Evolutionary conservation across 2,797 vertebrate genomes (phyloP).

Genomic region (Sebastolobus altivelis): DNA sequence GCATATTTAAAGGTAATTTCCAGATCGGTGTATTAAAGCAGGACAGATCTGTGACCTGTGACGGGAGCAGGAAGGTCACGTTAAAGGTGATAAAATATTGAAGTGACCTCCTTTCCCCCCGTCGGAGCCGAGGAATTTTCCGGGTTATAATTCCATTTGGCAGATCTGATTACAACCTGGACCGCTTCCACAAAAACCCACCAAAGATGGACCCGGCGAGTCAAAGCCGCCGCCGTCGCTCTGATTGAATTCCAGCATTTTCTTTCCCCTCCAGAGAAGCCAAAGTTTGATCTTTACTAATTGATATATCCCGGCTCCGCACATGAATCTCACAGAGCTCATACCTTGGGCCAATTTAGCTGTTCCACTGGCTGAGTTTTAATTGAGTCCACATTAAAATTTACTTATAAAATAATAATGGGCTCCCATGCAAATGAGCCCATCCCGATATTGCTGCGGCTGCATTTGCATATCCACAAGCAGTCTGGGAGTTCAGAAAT

Average conservation of each 20-base stretch:
- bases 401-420: slow-evolving; percentile 90
- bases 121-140: slow-evolving; percentile 66
- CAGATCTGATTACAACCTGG: slow-evolving; percentile 71
- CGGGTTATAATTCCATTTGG: slow-evolving; percentile 76
- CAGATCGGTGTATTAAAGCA: slow-evolving; percentile 27
- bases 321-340: slow-evolving; percentile 71
- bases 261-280: slow-evolving; percentile 74
- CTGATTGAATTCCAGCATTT: slow-evolving; percentile 78
- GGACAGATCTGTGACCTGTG: slow-evolving; percentile 21
- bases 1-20: slow-evolving; percentile 16
- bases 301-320: slow-evolving; percentile 83
- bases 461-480: slow-evolving; percentile 86
- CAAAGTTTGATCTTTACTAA: slow-evolving; percentile 84
- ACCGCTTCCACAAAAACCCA: slow-evolving; percentile 53
- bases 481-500: slow-evolving; percentile 87
- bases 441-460: slow-evolving; percentile 82
- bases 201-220: slow-evolving; percentile 55
- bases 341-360: slow-evolving; percentile 85
- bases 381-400: slow-evolving; percentile 90
- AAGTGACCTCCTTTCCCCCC: slow-evolving; percentile 40
- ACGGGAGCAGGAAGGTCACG: slow-evolving; percentile 54
- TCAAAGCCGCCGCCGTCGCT: slow-evolving; percentile 54
- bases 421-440: slow-evolving; percentile 87
- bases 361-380: slow-evolving; percentile 87
- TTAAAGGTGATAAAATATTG: slow-evolving; percentile 55